Evolutionary conservation across 1,140 invertebrate species (phyloP), one percentile per base, ranked within the genome.

Genomic region (Drosophila cardini): DNA sequence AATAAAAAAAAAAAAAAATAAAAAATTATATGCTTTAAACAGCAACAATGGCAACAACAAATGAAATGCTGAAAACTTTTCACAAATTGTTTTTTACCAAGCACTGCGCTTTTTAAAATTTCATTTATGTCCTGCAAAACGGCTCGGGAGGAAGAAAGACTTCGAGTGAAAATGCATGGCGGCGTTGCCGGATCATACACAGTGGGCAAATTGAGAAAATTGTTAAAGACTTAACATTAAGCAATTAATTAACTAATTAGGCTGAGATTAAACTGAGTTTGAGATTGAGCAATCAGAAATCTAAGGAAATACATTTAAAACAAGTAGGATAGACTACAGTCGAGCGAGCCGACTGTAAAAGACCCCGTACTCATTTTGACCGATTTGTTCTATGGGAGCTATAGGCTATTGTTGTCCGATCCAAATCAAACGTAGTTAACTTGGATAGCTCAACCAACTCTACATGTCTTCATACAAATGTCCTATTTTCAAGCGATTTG

Each of bases 21-120:
- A 58, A 40, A 52, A 50, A 9, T n/a, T 21, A 61, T 40, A 50
- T 62, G 43, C 58, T 32, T 40, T 7, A 38, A 58, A 57, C 18
- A 70, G 21, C 56, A 36, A 16, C 55, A 67, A 32, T n/a, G 26
- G 26, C 36, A 65, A 71, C 30, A 50, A 65, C 4, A 58, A 55
- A 62, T 62, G 48, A 61, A 52, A 52, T 46, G 42, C 50, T 70
- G 9, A 45, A 58, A 67, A 52, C 18, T 67, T 72, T 46, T 69
- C 58, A 60, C 53, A 86, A 86, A 76, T 73, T 73, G 56, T 81
- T 84, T 72, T 70, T 57, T 45, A 30, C 52, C 15, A 38, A 13
- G 34, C 34, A 34, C 5, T 55, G 52, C 15, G 34, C 52, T 55
- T 55, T 55, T 36, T 7, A 55, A 55, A 55, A 55, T 55, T 55